Conservation (phyloP, 2,797 vertebrate genomes). For the Orientallactaga sibirica region DNA sequence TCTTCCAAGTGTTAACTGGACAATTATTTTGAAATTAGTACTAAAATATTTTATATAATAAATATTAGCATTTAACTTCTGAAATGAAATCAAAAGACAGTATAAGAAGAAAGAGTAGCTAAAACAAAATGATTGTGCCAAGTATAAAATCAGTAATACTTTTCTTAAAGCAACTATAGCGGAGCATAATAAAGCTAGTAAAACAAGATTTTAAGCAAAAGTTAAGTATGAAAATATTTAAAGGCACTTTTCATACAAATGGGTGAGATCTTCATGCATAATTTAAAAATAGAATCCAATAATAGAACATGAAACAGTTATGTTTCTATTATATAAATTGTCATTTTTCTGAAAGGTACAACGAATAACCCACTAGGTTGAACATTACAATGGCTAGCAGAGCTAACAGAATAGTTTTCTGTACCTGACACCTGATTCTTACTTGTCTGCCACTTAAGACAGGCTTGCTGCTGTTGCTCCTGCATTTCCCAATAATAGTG, state of each 20-base stretch:
- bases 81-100: slow-evolving; percentile 53
- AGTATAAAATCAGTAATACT: slow-evolving; percentile 40
- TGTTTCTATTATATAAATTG: background rate
- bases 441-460: background rate
- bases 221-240: slow-evolving; percentile 56
- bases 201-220: slow-evolving; percentile 54
- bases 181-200: background rate
- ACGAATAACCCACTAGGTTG: background rate
- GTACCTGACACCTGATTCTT: background rate
- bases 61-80: slow-evolving; percentile 56
- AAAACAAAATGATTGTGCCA: slow-evolving; percentile 29
- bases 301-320: slow-evolving; percentile 18
- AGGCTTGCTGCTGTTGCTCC: background rate
- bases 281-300: background rate
- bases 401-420: background rate
- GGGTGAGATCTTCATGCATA: background rate
- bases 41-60: slow-evolving; percentile 8
- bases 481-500: slow-evolving; percentile 52
- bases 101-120: background rate
- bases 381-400: background rate
- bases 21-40: slow-evolving; percentile 54
- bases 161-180: slow-evolving; percentile 22
- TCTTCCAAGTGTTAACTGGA: background rate
- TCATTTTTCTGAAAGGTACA: slow-evolving; percentile 53
- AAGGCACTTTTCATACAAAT: slow-evolving; percentile 29